Percentiles rank a stretch among this genome's conserved stretches.
These are phyloP conservation scores for Takifugu bimaculatus DNA, from an alignment of 2,113 vertebrate genomes.

Conservation along the genomic window DNA sequence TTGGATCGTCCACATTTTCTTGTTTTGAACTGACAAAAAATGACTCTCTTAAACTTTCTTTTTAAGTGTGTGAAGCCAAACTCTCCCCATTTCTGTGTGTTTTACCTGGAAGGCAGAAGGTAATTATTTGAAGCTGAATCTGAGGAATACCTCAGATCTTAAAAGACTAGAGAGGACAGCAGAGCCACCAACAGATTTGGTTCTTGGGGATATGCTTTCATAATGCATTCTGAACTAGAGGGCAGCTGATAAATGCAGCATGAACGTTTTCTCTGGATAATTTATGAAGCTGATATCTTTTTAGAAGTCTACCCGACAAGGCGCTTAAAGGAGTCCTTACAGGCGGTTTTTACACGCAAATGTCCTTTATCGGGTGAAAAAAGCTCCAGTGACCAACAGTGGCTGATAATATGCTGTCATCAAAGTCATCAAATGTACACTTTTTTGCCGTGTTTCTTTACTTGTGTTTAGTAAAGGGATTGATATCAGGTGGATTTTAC, in stretches of 20 bases:
- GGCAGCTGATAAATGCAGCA: conserved; percentile 37
- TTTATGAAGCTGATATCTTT: conserved; percentile 25
- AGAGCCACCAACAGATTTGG: conserved; percentile 24
- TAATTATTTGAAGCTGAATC: conserved; percentile 34
- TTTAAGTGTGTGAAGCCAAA: neutral
- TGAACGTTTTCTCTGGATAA: conserved; percentile 27
- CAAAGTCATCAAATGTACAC: no score
- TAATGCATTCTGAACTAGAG: conserved; percentile 32
- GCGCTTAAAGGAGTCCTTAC: conserved; percentile 18
- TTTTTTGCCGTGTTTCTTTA: no score
- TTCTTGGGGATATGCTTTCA: conserved; percentile 36
- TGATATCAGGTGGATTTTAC: no score
- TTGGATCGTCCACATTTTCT: neutral
- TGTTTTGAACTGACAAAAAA: conserved; percentile 1
- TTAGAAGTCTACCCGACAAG: conserved; percentile 13
- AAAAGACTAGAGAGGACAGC: conserved; percentile 29
- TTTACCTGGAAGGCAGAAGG: conserved; percentile 19
- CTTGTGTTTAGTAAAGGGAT: no score
- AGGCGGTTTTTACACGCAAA: neutral
- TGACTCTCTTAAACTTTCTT: conserved; percentile 16
- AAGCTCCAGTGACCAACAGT: no score
- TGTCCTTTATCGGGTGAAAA: no score
- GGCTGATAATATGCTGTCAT: no score
- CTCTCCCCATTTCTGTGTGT: conserved; percentile 2
- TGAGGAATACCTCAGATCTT: conserved; percentile 10